These are phyloP conservation scores for Emydura subglobosa DNA, from an alignment of 2,113 vertebrate species.

Conservation along the genomic window DNA sequence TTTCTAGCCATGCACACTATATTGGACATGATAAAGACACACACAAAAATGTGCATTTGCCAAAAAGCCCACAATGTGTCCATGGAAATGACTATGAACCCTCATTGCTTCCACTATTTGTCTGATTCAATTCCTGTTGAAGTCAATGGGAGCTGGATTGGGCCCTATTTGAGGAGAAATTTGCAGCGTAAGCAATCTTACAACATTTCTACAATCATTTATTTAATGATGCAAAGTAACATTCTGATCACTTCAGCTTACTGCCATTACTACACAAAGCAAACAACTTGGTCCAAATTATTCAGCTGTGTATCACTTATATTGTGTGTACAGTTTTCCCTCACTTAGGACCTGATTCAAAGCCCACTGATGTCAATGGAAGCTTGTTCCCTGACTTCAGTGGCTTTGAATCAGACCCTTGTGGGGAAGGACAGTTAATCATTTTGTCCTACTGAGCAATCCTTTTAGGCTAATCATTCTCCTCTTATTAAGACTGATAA, in stretches of 20 bases:
- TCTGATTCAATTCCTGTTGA: not conserved
- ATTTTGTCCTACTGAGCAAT: not conserved
- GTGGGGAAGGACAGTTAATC: not conserved
- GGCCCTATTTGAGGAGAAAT: not conserved
- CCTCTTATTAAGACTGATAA: not conserved
- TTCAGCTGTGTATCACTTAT: not conserved
- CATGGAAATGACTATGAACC: not conserved
- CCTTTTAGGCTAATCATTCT: not conserved
- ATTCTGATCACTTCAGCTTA: not conserved
- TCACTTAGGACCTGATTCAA: not conserved
- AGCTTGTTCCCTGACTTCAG: not conserved
- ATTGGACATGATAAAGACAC: not conserved
- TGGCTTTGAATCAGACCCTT: not conserved
- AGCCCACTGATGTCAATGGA: not conserved
- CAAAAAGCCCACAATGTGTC: not conserved
- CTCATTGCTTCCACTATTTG: not conserved
- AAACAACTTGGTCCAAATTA: not conserved
- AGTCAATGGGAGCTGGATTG: not conserved
- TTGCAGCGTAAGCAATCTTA: not conserved
- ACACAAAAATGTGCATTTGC: not conserved
- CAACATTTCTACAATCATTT: not conserved
- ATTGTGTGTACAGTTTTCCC: not conserved
- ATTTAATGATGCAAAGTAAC: not conserved
- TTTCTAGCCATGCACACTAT: not conserved
- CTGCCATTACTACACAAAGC: not conserved